These are phyloP conservation scores for Andrena flavipes DNA, from an alignment of 2,888 invertebrate genomes.

Conservation along the genomic window DNA sequence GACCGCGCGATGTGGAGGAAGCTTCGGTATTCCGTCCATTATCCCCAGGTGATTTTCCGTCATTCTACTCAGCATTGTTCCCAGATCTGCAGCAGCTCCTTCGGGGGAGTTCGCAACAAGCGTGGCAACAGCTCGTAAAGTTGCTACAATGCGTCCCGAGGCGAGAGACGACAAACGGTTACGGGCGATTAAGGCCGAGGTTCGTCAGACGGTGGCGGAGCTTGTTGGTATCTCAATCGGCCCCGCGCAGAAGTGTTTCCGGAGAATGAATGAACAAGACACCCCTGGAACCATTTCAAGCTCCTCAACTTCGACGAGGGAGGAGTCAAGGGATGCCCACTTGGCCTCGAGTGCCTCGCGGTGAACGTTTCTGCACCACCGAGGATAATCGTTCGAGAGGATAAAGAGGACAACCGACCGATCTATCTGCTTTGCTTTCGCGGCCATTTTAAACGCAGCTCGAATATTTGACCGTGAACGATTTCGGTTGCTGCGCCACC, in stretches of 20 bases:
- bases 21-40: slow-evolving; percentile 43
- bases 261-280: slow-evolving; percentile 79
- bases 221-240: slow-evolving; percentile 76
- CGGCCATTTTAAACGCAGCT: slow-evolving; percentile 36
- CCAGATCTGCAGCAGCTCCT: slow-evolving; percentile 29
- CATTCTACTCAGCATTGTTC: slow-evolving; percentile 53
- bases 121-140: slow-evolving; percentile 46
- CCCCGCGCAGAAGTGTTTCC: slow-evolving; percentile 78
- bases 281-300: slow-evolving; percentile 65
- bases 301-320: slow-evolving; percentile 69
- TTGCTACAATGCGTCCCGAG: slow-evolving; percentile 45
- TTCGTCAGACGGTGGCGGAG: slow-evolving; percentile 43
- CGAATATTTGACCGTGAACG: slow-evolving; percentile 24
- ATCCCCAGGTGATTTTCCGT: slow-evolving; percentile 62
- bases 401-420: slow-evolving; percentile 57
- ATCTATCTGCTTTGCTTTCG: slow-evolving; percentile 41
- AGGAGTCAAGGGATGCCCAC: slow-evolving; percentile 77
- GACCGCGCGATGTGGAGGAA: neutral
- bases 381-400: slow-evolving; percentile 69
- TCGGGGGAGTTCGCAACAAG: slow-evolving; percentile 51
- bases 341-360: slow-evolving; percentile 77
- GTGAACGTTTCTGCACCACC: slow-evolving; percentile 64
- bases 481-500: neutral
- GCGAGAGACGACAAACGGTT: slow-evolving; percentile 65
- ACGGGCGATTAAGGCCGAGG: slow-evolving; percentile 60